Evolutionary conservation across 2,113 vertebrate genomes (phyloP).

Genomic region (Poeciliopsis prolifica): DNA sequence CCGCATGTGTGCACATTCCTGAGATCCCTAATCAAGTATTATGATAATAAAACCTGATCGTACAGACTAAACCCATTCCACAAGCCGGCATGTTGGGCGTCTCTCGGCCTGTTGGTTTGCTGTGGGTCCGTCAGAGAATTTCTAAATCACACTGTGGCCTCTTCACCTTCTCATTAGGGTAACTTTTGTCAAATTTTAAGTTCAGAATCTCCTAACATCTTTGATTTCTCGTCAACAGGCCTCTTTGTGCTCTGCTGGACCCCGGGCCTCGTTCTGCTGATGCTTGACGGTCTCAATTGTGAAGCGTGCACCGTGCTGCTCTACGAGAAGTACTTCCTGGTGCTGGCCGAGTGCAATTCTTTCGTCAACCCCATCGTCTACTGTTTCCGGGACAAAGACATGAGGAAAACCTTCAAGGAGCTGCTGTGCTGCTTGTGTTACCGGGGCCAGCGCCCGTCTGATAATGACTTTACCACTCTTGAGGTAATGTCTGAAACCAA

Average conservation of each 20-base stretch:
- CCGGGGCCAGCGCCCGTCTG: background rate
- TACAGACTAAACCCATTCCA: constrained; percentile 47
- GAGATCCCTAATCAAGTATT: constrained; percentile 48
- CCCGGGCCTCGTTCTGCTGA: constrained; percentile 86
- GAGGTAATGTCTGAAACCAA: constrained; percentile 79
- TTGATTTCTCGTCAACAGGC: constrained; percentile 50
- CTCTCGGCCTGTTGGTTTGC: constrained; percentile 43
- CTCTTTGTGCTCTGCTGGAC: constrained; percentile 88
- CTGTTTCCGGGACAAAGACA: constrained; percentile 80
- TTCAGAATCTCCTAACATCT: constrained; percentile 4
- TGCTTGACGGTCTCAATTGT: constrained; percentile 79
- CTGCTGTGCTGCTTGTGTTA: constrained; percentile 70
- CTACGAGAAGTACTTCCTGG: constrained; percentile 79
- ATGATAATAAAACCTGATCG: constrained; percentile 66
- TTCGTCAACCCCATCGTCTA: constrained; percentile 82
- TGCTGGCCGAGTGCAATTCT: constrained; percentile 82
- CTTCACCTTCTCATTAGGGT: constrained; percentile 30
- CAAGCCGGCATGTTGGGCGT: constrained; percentile 47
- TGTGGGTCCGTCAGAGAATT: constrained; percentile 38
- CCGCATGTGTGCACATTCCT: constrained; percentile 70
- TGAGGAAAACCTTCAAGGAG: constrained; percentile 75
- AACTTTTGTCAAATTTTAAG: background rate
- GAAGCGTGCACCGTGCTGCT: constrained; percentile 34
- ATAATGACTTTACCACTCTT: constrained; percentile 72
- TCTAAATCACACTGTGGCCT: constrained; percentile 27